Evolutionary conservation across 2,797 vertebrate species (phyloP), one percentile per base, ranked within the genome.

Genomic region (Synanceia verrucosa): DNA sequence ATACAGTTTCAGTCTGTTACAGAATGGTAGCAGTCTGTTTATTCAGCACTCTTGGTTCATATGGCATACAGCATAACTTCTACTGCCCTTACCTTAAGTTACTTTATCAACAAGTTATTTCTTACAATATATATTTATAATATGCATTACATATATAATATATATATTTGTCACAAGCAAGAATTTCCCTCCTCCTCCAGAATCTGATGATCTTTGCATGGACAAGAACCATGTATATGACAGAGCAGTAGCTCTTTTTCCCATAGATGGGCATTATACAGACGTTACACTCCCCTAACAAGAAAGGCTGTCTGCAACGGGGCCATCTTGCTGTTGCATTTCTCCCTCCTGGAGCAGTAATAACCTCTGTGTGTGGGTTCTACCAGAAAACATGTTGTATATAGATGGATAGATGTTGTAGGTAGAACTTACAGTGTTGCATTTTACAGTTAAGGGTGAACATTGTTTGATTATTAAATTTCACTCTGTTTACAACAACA

Each of bases 261-360:
- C 82, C 86, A 31, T 88, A 86, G 31, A 90, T 83, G 86, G 81
- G 31, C 71, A 84, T 79, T 0, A 31, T 19, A 14, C 60, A 41
- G 41, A 37, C 0, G 1, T 57, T 65, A 52, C 8, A 52, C 57
- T 61, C 24, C 2, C 29, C 50, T 78, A 76, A 51, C 29, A 47
- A 14, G 34, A 47, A 65, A 48, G 71, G 11, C 37, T 72, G 44
- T 28, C 23, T 44, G 51, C 33, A 64, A 34, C 13, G 28, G 55
- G 46, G 37, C 43, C 28, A 51, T 19, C 52, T 37, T 75, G 4
- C 23, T 47, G 74, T 39, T 60, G 21, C 23, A 37, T 28, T 37
- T 57, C 13, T 51, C 29, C 19, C 39, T 66, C 18, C 19, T 39
- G 23, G 24, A 2, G 31, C 44, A 61, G 56, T 28, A 39, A 53